Evolutionary conservation across 2,888 invertebrate genomes (phyloP).

Genomic region (Heliconius aoede): DNA sequence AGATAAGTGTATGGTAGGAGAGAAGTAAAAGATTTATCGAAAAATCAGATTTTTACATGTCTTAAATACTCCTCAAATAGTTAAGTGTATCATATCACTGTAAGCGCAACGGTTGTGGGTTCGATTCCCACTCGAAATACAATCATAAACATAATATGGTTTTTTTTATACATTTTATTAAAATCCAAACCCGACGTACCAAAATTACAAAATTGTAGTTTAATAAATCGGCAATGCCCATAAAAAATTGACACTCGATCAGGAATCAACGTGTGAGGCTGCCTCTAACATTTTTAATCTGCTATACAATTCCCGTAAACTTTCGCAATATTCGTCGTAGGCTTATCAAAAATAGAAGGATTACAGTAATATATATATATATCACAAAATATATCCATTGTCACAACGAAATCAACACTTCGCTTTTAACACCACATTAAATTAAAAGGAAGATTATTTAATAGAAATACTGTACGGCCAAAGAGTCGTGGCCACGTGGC

Average conservation of each 20-base stretch:
- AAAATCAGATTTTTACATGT: no score
- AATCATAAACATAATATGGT: no score
- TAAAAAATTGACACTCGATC: slow-evolving; percentile 52
- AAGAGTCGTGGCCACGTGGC: no score
- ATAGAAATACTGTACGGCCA: neutral
- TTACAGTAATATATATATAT: slow-evolving; percentile 81
- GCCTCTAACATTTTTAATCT: slow-evolving; percentile 57
- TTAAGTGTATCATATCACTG: no score
- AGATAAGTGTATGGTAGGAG: no score
- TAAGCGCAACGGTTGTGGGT: no score
- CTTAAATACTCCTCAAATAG: no score
- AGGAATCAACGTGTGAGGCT: slow-evolving; percentile 57
- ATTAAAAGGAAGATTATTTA: neutral
- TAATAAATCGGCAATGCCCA: slow-evolving; percentile 36
- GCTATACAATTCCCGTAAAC: slow-evolving; percentile 75
- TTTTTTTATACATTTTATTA: no score
- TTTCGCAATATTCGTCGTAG: slow-evolving; percentile 75
- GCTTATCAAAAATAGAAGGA: slow-evolving; percentile 84
- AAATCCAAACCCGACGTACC: neutral
- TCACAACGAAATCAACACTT: slow-evolving; percentile 68
- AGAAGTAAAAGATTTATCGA: no score
- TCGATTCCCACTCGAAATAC: no score
- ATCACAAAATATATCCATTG: slow-evolving; percentile 84
- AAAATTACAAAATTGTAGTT: neutral
- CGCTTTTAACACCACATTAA: slow-evolving; percentile 72